Evolutionary conservation across 2,888 invertebrate species (phyloP), one percentile per base, ranked within the genome.

Genomic region (Meiosimyza decipiens): DNA sequence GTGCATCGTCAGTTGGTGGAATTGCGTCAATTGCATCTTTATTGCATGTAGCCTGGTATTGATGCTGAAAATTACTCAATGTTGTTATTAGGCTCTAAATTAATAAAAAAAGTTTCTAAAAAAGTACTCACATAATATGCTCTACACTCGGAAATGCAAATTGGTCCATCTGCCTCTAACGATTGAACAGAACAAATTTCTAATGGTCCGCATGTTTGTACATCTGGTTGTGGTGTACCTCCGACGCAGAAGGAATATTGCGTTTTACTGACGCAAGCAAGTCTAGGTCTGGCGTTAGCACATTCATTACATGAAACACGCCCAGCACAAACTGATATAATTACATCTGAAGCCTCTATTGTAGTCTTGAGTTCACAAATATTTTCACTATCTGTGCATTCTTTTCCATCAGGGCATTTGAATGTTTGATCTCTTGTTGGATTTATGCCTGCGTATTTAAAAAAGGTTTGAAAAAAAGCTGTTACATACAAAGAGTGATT

Each of bases 181-280:
- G 51, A 63, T 11, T 63, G 47, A 13, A 55, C 13, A 22, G 63
- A 63, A 47, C 71, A 71, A 9, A 71, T 16, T 22, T 63, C 18
- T 5, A 13, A 54, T n/a, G 15, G 22, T 9, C 51, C 40, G 16
- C 71, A 71, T 3, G 33, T 47, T 16, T 47, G 16, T 6, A 47
- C 28, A 3, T 28, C 52, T 47, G 16, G 18, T 40, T 9, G 40
- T 9, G 9, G 6, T 40, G 9, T 40, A 13, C 13, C 28, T 16
- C 22, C 11, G 1, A 33, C 33, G 49, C 71, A 71, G 6, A 33
- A 11, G 47, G 16, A 33, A 59, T 63, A 71, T 52, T 71, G 54
- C 15, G 54, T 71, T 16, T 11, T 16, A 18, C 71, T 63, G 54
- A 71, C 63, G 18, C 71, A 71, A 0, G 63, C 18, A n/a, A 11